Percentiles rank a stretch among this genome's conserved stretches.
Evolutionary conservation across 2,113 vertebrate species (phyloP).

Genomic region (Blennius ocellaris): DNA sequence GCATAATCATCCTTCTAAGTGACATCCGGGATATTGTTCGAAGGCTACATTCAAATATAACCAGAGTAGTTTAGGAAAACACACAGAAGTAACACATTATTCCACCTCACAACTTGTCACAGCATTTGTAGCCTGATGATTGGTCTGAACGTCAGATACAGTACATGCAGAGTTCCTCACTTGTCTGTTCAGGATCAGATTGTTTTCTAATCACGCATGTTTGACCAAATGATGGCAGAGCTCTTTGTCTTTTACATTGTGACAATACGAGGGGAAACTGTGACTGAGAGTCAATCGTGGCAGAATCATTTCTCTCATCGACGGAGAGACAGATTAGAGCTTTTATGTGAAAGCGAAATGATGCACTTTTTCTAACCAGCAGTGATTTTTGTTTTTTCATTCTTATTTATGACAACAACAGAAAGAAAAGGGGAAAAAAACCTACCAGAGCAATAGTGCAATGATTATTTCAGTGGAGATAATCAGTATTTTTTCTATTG

Average conservation of each 20-base stretch:
- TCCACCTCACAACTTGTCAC: background rate
- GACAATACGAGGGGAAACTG: constrained; percentile 7
- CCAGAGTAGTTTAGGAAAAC: background rate
- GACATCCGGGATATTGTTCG: background rate
- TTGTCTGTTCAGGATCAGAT: background rate
- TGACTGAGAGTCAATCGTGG: constrained; percentile 43
- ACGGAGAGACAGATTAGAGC: constrained; percentile 71
- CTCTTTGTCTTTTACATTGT: constrained; percentile 5
- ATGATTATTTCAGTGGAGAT: constrained; percentile 77
- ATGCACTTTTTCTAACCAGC: constrained; percentile 87
- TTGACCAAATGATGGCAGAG: background rate
- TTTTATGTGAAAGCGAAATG: constrained; percentile 81
- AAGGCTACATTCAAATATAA: background rate
- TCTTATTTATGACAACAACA: constrained; percentile 77
- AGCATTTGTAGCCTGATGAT: background rate
- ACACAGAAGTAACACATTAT: background rate
- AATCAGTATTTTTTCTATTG: constrained; percentile 83
- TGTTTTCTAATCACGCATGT: constrained; percentile 19
- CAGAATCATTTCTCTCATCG: constrained; percentile 46
- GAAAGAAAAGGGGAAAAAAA: too few relatives aligned
- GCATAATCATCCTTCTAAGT: background rate
- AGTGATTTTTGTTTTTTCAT: constrained; percentile 64
- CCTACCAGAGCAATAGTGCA: constrained; percentile 86
- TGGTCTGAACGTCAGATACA: background rate
- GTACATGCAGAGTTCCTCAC: background rate